phyloP scores from a whole-genome alignment of 2,113 vertebrate genomes.

The Labeo rohita region DNA sequence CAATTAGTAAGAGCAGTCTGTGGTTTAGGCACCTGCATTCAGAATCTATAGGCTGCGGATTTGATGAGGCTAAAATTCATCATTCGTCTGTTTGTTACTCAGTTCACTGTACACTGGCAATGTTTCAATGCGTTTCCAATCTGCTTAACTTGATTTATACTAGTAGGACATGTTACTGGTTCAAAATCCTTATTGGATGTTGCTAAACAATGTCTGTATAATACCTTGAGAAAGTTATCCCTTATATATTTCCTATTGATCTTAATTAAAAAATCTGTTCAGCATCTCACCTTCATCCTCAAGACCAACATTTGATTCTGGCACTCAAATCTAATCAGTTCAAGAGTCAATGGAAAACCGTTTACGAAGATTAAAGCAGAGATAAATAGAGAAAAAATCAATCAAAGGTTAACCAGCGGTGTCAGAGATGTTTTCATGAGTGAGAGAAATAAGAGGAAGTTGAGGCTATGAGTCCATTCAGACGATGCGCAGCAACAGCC shows the following conservation, averaged over 20 bases:
- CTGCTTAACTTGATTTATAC: background rate
- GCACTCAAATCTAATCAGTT: slow-evolving; percentile 15
- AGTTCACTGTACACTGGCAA: background rate
- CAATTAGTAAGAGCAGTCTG: slow-evolving; percentile 17
- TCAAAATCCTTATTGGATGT: background rate
- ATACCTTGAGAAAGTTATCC: background rate
- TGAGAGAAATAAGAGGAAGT: background rate
- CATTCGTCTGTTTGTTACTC: background rate
- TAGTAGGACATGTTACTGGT: background rate
- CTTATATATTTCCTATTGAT: background rate
- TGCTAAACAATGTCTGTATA: background rate
- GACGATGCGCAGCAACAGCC: background rate
- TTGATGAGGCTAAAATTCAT: background rate
- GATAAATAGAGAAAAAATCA: slow-evolving; percentile 13
- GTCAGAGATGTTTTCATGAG: slow-evolving; percentile 6
- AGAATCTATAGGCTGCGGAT: background rate
- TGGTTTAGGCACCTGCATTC: background rate
- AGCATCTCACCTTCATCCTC: background rate
- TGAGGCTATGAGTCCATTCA: background rate
- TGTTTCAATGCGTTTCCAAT: background rate
- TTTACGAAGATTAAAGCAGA: slow-evolving; percentile 10
- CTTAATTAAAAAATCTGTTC: background rate
- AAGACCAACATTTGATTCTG: background rate
- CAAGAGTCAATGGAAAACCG: slow-evolving; percentile 14
- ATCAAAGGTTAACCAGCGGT: slow-evolving; percentile 8